Conservation (phyloP, 30 jellyfish, hydroid and myxozoan genomes). For the Phacellophora camtschatica region DNA sequence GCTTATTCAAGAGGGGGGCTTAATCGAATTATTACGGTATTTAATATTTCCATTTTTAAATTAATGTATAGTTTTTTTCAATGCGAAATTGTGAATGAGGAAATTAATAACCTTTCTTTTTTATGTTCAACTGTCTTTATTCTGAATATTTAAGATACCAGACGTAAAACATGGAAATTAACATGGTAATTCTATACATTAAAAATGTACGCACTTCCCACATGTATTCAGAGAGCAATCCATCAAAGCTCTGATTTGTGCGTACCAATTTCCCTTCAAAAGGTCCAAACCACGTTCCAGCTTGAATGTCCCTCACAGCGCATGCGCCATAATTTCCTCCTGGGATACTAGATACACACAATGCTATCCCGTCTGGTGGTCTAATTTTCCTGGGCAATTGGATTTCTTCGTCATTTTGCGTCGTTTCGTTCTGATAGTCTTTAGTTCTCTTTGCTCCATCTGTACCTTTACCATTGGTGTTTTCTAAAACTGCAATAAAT, state of each 20-base stretch:
- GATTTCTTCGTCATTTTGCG: neutral
- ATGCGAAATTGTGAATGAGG: too few species aligned
- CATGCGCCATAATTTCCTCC: conserved; percentile 87
- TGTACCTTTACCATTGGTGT: too few species aligned
- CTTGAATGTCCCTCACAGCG: conserved; percentile 68
- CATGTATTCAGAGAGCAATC: conserved; percentile 71
- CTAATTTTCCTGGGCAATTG: conserved; percentile 38
- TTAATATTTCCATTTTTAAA: too few species aligned
- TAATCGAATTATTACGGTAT: too few species aligned
- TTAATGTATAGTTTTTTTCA: too few species aligned
- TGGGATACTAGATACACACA: conserved; percentile 89
- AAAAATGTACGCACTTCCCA: conserved; percentile 95
- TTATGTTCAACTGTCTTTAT: too few species aligned
- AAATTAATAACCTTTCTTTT: too few species aligned
- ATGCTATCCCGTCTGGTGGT: conserved; percentile 82
- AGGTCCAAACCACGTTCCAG: conserved; percentile 99
- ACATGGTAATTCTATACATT: too few species aligned
- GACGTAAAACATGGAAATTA: too few species aligned
- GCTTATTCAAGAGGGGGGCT: too few species aligned
- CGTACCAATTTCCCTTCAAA: conserved; percentile 90
- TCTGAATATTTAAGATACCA: too few species aligned
- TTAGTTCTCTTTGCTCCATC: neutral
- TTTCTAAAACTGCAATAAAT: too few species aligned
- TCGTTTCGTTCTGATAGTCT: neutral
- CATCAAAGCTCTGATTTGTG: conserved; percentile 39